Conservation (phyloP, 2,113 vertebrate genomes). For the Ahaetulla prasina region DNA sequence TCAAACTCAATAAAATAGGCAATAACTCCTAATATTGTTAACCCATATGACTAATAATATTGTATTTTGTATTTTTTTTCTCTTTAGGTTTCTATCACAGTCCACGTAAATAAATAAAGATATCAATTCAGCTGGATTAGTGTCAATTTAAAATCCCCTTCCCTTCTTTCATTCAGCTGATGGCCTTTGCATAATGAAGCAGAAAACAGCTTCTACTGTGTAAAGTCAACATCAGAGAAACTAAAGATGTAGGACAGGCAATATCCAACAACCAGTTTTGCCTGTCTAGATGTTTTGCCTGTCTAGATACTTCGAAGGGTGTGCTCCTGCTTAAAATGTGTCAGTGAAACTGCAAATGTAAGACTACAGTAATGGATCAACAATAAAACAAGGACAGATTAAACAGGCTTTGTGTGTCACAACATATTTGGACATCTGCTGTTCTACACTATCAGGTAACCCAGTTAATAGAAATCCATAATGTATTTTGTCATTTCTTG, state of each 20-base stretch:
- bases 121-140: not conserved
- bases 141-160: not conserved
- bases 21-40: not conserved
- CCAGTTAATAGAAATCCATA: not conserved
- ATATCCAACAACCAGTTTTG: not conserved
- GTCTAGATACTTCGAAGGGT: conserved; percentile 6
- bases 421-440: not conserved
- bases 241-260: not conserved
- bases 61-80: not conserved
- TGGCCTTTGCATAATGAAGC: not conserved
- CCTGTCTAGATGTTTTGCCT: not conserved
- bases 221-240: not conserved
- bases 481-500: not conserved
- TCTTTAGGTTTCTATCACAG: not conserved
- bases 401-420: not conserved
- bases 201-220: not conserved
- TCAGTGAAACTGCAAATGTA: conserved; percentile 11
- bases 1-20: not conserved
- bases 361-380: not conserved
- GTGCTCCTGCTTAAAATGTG: not conserved
- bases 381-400: not conserved
- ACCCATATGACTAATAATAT: not conserved
- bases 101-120: not conserved
- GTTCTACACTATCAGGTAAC: not conserved
- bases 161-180: not conserved